Conservation (phyloP, 2,888 invertebrate species). For the Cheilosia urbana region DNA sequence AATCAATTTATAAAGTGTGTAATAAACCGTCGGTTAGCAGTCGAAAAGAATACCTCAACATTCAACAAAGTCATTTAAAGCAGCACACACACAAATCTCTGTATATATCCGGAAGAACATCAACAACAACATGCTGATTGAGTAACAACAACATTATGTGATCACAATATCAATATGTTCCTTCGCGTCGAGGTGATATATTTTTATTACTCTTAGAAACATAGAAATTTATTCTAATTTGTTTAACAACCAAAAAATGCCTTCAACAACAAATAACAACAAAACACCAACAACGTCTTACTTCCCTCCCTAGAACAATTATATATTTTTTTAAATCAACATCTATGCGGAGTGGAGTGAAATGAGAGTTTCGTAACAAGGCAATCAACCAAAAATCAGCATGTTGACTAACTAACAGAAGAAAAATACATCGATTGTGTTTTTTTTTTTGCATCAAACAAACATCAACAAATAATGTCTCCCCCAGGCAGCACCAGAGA, state of each 20-base stretch:
- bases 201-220: slow-evolving; percentile 50
- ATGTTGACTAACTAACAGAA: slow-evolving; percentile 48
- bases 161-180: slow-evolving; percentile 69
- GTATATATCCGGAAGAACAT: slow-evolving; percentile 11
- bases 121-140: slow-evolving; percentile 57
- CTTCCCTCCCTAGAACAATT: slow-evolving; percentile 44
- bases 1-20: slow-evolving; percentile 13
- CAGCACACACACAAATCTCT: slow-evolving; percentile 1
- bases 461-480: neutral
- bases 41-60: slow-evolving; percentile 49
- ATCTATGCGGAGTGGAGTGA: slow-evolving; percentile 29
- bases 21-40: slow-evolving; percentile 20
- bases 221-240: slow-evolving; percentile 50
- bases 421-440: neutral
- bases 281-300: slow-evolving; percentile 30
- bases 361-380: slow-evolving; percentile 8
- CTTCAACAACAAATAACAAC: slow-evolving; percentile 39
- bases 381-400: slow-evolving; percentile 54
- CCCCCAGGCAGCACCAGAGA: slow-evolving; percentile 1
- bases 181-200: slow-evolving; percentile 71
- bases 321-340: slow-evolving; percentile 55
- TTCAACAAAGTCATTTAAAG: slow-evolving; percentile 22
- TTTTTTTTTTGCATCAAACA: neutral
- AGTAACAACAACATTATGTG: slow-evolving; percentile 54
- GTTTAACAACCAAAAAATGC: slow-evolving; percentile 61